These are phyloP conservation scores for Forbesichthys papilliferus DNA, from an alignment of 2,113 vertebrate genomes.

Conservation along the genomic window DNA sequence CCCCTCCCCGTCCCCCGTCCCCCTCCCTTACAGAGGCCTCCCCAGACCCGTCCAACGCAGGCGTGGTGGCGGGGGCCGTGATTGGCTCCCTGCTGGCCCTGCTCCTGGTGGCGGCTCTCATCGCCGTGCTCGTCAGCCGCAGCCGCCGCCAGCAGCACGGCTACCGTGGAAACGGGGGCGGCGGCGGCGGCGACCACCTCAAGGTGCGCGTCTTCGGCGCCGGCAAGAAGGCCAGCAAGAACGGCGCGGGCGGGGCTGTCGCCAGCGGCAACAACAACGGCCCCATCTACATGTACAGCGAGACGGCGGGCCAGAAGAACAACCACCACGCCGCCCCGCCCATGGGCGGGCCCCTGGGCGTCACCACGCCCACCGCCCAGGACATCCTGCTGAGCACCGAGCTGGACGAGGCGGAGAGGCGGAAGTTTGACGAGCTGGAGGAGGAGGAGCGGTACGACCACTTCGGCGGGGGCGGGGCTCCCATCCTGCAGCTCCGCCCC, in stretches of 20 bases:
- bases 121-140: slow-evolving; percentile 76
- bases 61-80: slow-evolving; percentile 83
- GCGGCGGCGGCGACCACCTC: slow-evolving; percentile 75
- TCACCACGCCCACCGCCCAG: slow-evolving; percentile 71
- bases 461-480: slow-evolving; percentile 74
- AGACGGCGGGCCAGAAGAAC: slow-evolving; percentile 71
- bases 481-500: slow-evolving; percentile 74
- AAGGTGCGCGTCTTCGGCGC: slow-evolving; percentile 83
- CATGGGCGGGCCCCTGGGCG: slow-evolving; percentile 45
- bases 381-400: slow-evolving; percentile 78
- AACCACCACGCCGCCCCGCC: slow-evolving; percentile 71
- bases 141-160: slow-evolving; percentile 77
- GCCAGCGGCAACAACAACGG: slow-evolving; percentile 75
- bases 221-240: slow-evolving; percentile 76
- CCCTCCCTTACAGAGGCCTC: slow-evolving; percentile 76
- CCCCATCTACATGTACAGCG: slow-evolving; percentile 74
- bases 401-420: slow-evolving; percentile 73
- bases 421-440: slow-evolving; percentile 80
- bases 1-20: slow-evolving; percentile 19
- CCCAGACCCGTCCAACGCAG: slow-evolving; percentile 73
- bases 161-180: slow-evolving; percentile 63
- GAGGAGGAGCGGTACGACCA: slow-evolving; percentile 79
- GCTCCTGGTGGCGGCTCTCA: slow-evolving; percentile 78
- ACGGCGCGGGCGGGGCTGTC: slow-evolving; percentile 64
- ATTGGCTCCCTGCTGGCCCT: slow-evolving; percentile 84